Evolutionary conservation across 2,797 vertebrate species (phyloP), one percentile per base, ranked within the genome.

Genomic region (Arrhamphus sclerolepis): DNA sequence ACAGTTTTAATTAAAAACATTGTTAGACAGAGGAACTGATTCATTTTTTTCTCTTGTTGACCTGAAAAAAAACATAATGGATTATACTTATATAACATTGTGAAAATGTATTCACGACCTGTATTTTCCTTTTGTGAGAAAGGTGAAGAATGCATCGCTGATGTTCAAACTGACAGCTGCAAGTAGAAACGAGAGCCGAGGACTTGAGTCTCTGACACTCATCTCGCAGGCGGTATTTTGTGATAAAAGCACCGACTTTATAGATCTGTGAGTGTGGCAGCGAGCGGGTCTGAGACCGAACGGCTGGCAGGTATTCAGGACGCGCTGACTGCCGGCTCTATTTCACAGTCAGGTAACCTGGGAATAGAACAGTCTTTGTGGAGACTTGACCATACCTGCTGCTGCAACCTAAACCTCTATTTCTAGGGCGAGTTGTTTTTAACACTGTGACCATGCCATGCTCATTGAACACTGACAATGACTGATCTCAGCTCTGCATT

Each of bases 381-480:
- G 34, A 52, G 53, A 18, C 22, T 72, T 34, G 54, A 19, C 53
- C 54, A 19, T 86, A 88, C 87, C 87, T 89, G 87, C 81, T 63
- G 75, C 62, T 84, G 87, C 83, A 88, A 91, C 86, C 81, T 70
- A 87, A 90, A 84, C 81, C 87, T 83, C 80, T 70, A 50, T 78
- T 85, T 87, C 87, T 87, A 74, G 81, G 86, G 29, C 61, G 42
- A 80, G 84, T 87, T 87, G 87, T 85, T 89, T 91, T 80, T 86
- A 80, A 89, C 87, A 77, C 85, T 78, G 84, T 69, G 82, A 63
- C 84, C 78, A 52, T 28, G 80, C 64, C 70, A 91, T 71, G 89
- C 87, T 86, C 82, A 57, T 70, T 89, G 89, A 89, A 64, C 88
- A 90, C 78, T 65, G 86, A 92, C 90, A 92, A 92, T 89, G 86